A percentile compares a stretch with the other conserved stretches of the same genome.
These are phyloP conservation scores for Eriosoma lanigerum DNA, from an alignment of 1,140 invertebrate genomes.

Conservation along the genomic window DNA sequence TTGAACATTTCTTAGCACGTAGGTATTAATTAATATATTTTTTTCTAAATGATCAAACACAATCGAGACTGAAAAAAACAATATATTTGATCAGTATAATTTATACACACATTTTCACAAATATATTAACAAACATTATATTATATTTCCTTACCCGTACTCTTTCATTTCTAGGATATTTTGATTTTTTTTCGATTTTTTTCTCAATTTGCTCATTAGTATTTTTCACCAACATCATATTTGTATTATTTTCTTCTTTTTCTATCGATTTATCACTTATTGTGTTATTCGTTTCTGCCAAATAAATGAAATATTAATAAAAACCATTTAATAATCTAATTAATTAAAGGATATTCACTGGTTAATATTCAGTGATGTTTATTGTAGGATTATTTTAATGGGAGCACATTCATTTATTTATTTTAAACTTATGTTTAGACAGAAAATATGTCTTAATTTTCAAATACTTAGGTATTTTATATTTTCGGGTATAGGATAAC, in stretches of 20 bases:
- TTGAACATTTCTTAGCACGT: not conserved
- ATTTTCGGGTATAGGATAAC: too few relatives aligned
- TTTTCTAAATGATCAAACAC: conserved; percentile 1
- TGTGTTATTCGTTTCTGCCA: not conserved
- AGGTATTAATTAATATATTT: not conserved
- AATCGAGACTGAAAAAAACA: conserved; percentile 33
- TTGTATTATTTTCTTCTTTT: not conserved
- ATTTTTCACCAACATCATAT: not conserved
- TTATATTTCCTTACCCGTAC: conserved; percentile 17
- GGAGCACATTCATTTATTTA: too few relatives aligned
- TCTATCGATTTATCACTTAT: not conserved
- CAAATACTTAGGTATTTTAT: too few relatives aligned
- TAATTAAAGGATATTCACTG: too few relatives aligned
- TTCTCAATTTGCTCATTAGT: conserved; percentile 1
- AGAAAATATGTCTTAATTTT: too few relatives aligned
- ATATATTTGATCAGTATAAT: not conserved
- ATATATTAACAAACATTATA: not conserved
- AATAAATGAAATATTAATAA: not conserved
- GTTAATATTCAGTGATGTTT: too few relatives aligned
- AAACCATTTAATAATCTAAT: too few relatives aligned
- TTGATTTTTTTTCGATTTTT: conserved; percentile 27
- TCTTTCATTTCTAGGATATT: conserved; percentile 32
- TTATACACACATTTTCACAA: not conserved
- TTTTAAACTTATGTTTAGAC: too few relatives aligned
- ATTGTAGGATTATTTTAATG: too few relatives aligned